Evolutionary conservation across 2,888 invertebrate genomes (phyloP).

Genomic region (Dorcus parallelipipedus): DNA sequence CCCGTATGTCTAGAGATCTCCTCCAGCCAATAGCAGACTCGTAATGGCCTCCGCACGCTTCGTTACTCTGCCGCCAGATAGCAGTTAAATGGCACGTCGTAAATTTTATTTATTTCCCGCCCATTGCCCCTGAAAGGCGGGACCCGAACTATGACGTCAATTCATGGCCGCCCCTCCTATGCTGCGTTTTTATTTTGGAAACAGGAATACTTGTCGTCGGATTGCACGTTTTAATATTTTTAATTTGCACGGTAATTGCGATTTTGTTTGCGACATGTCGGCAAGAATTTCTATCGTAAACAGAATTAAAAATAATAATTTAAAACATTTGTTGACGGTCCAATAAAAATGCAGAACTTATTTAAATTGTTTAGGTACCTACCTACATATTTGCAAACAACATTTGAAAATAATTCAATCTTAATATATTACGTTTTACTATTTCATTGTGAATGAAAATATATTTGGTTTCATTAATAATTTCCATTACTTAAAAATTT

Average conservation of each 20-base stretch:
- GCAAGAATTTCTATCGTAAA: neutral
- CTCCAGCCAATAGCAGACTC: constrained; percentile 56
- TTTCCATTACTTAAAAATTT: too few relatives aligned
- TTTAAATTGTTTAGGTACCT: too few relatives aligned
- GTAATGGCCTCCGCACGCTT: constrained; percentile 59
- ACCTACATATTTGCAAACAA: too few relatives aligned
- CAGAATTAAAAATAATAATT: too few relatives aligned
- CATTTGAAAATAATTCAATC: too few relatives aligned
- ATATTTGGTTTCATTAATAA: too few relatives aligned
- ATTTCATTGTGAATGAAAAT: too few relatives aligned
- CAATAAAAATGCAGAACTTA: too few relatives aligned
- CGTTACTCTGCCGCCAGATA: constrained; percentile 56
- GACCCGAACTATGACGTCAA: constrained; percentile 50
- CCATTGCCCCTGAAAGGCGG: constrained; percentile 57
- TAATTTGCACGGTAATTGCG: neutral
- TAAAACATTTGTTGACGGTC: too few relatives aligned
- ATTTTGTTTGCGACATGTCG: neutral
- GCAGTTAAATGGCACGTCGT: constrained; percentile 54
- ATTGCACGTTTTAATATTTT: constrained; percentile 1
- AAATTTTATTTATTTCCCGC: constrained; percentile 57
- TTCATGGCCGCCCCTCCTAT: constrained; percentile 38
- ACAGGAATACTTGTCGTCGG: constrained; percentile 5
- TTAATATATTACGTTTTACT: too few relatives aligned
- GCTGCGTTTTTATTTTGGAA: constrained; percentile 17
- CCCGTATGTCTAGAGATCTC: constrained; percentile 17